Conservation (phyloP, 64 coral and sea anemone species). For the Platygyra sinensis region DNA sequence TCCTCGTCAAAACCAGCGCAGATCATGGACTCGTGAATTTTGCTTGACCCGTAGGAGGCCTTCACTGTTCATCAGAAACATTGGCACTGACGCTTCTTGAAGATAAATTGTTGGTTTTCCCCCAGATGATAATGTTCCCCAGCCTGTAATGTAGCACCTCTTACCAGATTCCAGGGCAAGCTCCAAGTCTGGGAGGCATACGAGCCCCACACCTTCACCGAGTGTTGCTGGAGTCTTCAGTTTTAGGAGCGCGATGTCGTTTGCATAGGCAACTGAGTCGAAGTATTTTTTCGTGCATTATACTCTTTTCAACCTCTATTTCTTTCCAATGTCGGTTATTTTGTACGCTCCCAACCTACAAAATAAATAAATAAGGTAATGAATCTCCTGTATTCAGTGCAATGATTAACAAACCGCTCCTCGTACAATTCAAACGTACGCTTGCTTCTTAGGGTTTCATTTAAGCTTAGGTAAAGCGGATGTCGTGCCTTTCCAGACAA, state of each 20-base stretch:
- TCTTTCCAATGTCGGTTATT: background rate
- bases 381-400: too few relatives aligned
- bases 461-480: background rate
- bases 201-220: background rate
- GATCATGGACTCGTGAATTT: slow-evolving; percentile 9
- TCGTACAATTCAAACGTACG: too few relatives aligned
- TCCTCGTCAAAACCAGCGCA: slow-evolving; percentile 32
- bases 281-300: too few relatives aligned
- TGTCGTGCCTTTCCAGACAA: too few relatives aligned
- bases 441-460: too few relatives aligned
- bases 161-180: background rate
- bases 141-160: slow-evolving; percentile 50
- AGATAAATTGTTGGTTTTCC: slow-evolving; percentile 30
- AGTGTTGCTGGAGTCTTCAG: background rate
- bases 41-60: background rate
- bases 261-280: too few relatives aligned
- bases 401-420: too few relatives aligned
- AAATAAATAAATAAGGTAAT: background rate
- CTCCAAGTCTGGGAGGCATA: background rate
- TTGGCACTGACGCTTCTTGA: slow-evolving; percentile 62
- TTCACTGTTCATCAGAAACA: slow-evolving; percentile 17
- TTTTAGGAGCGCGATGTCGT: background rate
- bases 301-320: background rate
- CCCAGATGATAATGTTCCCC: slow-evolving; percentile 50
- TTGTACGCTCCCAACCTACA: slow-evolving; percentile 1